Base-by-base conservation (phyloP, 2,888 invertebrate species). In the Pseudococcus viburni region DNA sequence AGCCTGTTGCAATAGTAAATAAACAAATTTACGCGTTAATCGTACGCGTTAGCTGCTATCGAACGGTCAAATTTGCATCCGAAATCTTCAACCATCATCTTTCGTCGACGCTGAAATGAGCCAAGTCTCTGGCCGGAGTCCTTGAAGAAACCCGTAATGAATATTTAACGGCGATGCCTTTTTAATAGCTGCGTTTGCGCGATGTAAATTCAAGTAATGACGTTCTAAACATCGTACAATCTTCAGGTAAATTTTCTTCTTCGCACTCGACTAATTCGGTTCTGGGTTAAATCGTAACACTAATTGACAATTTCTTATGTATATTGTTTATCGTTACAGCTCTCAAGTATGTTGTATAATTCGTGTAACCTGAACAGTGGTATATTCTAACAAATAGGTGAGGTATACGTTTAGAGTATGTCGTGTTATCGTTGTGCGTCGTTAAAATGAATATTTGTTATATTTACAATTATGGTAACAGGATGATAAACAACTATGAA, bases 401-500 rank as follows among this genome's bases (percentile, higher is more conserved):
- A 64, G 22, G n/a, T 55, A 55, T 59, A 22, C 64, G 64, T 64
- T 64, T 22, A 22, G 55, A 15, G 64, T 64, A 22, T 64, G 19
- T 7, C 5, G n/a, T 55, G n/a, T 64, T 64, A 19, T 59, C 3
- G 9, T 64, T 59, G 59, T 33, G 26, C 26, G 26, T 33, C 26
- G 26, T 33, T 42, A 19, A 19, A 83, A 46, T 83, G 80, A 83
- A 83, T 83, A 46, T 83, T 11, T 83, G 80, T 83, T 33, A 19
- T 19, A 83, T 83, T 46, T 83, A 46, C 12, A 46, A 46, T 83
- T 46, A 46, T 19, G 19, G 19, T 19, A 39, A 19, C 19, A 83
- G 80, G 85, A 55, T 85, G 85, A 85, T 88, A 80, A 83, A 88
- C 80, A 55, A 39, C 59, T 83, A 88, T 88, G 88, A 88, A 83